Percentiles rank a stretch among this genome's conserved stretches.
phyloP scores from a whole-genome alignment of 2,797 vertebrate genomes.

The Triplophysa yarkandensis region DNA sequence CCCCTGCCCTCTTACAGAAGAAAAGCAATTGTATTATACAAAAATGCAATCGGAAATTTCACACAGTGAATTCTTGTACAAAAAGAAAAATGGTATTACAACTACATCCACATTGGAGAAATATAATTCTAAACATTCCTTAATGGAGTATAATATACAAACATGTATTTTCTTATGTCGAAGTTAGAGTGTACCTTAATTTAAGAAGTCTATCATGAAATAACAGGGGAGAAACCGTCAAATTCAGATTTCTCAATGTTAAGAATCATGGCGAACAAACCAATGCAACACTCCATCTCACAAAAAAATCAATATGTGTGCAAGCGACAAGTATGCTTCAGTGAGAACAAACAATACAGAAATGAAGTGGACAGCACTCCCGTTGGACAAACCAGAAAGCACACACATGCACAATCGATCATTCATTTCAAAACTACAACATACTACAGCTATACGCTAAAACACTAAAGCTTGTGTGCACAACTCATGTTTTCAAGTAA shows the following conservation, averaged over 20 bases:
- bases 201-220: constrained; percentile 63
- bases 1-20: constrained; percentile 44
- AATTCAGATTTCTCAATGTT: constrained; percentile 59
- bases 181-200: constrained; percentile 65
- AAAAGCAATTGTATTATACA: constrained; percentile 69
- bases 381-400: constrained; percentile 45
- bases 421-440: constrained; percentile 44
- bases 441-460: constrained; percentile 56
- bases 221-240: constrained; percentile 61
- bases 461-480: constrained; percentile 42
- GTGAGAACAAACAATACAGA: constrained; percentile 51
- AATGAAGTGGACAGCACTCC: constrained; percentile 43
- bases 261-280: constrained; percentile 53
- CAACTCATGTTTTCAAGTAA: constrained; percentile 34
- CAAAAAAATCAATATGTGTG: constrained; percentile 45
- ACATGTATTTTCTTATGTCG: constrained; percentile 56
- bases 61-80: constrained; percentile 70
- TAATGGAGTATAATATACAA: constrained; percentile 69
- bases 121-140: constrained; percentile 69
- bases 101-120: constrained; percentile 70
- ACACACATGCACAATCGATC: constrained; percentile 33
- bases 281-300: constrained; percentile 49
- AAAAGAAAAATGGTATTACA: constrained; percentile 58
- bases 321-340: constrained; percentile 54
- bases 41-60: constrained; percentile 69